Percentiles rank a stretch among this genome's conserved stretches.
Conservation (phyloP, 2,113 vertebrate genomes). For the Amblyopsis rosae region DNA sequence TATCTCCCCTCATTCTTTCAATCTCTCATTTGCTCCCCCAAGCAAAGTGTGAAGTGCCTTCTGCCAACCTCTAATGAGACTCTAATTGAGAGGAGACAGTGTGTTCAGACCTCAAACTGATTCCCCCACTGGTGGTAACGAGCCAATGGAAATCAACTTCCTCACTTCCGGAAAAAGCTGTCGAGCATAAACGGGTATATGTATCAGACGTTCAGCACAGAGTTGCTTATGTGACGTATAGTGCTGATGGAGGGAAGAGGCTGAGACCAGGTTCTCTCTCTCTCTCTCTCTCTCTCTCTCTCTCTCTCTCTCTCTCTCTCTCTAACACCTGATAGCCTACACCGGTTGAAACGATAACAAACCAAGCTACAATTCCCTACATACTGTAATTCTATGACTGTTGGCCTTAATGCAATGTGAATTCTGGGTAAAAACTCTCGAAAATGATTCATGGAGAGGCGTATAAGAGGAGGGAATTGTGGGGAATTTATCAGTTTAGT, state of each 20-base stretch:
- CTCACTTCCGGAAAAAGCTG: neutral
- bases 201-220: too few species aligned
- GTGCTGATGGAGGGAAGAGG: too few species aligned
- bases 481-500: conserved; percentile 30
- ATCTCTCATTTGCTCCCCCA: neutral
- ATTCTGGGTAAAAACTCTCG: neutral
- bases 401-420: conserved; percentile 15
- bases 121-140: neutral
- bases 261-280: neutral
- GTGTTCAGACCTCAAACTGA: neutral
- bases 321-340: neutral
- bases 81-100: conserved; percentile 6
- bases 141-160: too few species aligned
- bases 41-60: neutral
- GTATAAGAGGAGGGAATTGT: conserved; percentile 16
- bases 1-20: conserved; percentile 4
- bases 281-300: neutral
- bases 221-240: too few species aligned
- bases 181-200: neutral
- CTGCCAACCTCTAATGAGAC: neutral
- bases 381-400: conserved; percentile 1
- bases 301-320: neutral
- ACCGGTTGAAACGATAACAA: neutral
- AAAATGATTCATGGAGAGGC: conserved; percentile 18
- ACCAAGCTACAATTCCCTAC: neutral